phyloP scores from a whole-genome alignment of 1,140 invertebrate species.

The Drosophila takahashii region DNA sequence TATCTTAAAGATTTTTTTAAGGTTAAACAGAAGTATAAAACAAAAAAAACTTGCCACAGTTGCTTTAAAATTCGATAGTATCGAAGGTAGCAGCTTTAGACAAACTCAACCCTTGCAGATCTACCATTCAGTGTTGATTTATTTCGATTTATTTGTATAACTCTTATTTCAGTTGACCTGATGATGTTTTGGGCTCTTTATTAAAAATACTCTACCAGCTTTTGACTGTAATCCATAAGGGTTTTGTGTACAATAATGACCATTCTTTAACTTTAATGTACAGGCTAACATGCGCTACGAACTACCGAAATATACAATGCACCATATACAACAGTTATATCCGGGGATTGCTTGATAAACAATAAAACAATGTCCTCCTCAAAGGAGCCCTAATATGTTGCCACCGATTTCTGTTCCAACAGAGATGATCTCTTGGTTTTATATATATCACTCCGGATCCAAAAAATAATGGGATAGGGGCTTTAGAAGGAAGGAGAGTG shows the following conservation, averaged over 20 bases:
- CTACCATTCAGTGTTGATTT: too few species aligned
- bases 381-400: constrained; percentile 59
- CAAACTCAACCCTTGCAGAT: too few species aligned
- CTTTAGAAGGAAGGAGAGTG: background rate
- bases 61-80: too few species aligned
- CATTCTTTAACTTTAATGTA: constrained; percentile 37
- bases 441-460: constrained; percentile 52
- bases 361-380: constrained; percentile 29
- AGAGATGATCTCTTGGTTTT: background rate
- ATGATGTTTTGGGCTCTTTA: constrained; percentile 56
- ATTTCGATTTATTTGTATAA: too few species aligned
- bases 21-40: too few species aligned
- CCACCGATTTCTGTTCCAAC: constrained; percentile 30
- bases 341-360: constrained; percentile 3
- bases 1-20: too few species aligned
- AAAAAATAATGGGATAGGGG: background rate
- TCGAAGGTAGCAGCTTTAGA: too few species aligned
- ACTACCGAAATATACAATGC: constrained; percentile 35
- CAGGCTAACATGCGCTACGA: constrained; percentile 48
- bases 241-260: constrained; percentile 19
- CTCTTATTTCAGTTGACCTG: background rate
- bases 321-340: constrained; percentile 8
- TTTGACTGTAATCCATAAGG: constrained; percentile 11
- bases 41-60: too few species aligned
- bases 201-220: constrained; percentile 60